These are phyloP conservation scores for Mugil cephalus DNA, from an alignment of 2,113 vertebrate genomes.

Conservation along the genomic window DNA sequence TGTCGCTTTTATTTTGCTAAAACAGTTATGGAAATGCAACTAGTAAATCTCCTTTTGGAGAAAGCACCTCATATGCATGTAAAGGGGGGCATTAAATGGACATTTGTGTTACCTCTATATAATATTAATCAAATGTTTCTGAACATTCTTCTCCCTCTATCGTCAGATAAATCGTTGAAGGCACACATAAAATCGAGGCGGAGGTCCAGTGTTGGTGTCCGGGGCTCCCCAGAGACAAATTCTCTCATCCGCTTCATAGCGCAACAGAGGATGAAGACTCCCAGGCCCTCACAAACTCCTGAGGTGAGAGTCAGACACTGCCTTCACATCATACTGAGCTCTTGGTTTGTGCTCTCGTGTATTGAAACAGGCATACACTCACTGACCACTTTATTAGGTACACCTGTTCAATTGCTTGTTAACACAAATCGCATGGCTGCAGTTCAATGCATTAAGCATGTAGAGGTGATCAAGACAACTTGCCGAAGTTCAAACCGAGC, in stretches of 20 bases:
- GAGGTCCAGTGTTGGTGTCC: constrained; percentile 78
- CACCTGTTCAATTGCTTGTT: too few relatives aligned
- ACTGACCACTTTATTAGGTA: too few relatives aligned
- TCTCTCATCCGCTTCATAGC: constrained; percentile 84
- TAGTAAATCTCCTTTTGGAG: background rate
- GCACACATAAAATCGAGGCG: constrained; percentile 80
- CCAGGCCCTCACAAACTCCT: constrained; percentile 41
- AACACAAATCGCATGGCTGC: too few relatives aligned
- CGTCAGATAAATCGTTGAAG: constrained; percentile 80
- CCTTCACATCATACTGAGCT: background rate
- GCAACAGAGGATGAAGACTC: constrained; percentile 75
- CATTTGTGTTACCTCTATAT: background rate
- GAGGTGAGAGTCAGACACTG: constrained; percentile 60
- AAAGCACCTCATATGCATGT: background rate
- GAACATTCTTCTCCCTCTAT: background rate
- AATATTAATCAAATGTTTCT: background rate
- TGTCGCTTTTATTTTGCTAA: too few relatives aligned
- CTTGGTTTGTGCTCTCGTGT: constrained; percentile 1
- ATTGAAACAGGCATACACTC: constrained; percentile 1
- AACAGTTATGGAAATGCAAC: too few relatives aligned
- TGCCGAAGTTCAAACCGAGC: too few relatives aligned
- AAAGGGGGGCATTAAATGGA: background rate
- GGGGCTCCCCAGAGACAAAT: constrained; percentile 86
- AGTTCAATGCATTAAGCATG: too few relatives aligned
- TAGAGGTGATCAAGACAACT: too few relatives aligned